phyloP scores from a whole-genome alignment of 2,888 invertebrate species.

The Pteria penguin region DNA sequence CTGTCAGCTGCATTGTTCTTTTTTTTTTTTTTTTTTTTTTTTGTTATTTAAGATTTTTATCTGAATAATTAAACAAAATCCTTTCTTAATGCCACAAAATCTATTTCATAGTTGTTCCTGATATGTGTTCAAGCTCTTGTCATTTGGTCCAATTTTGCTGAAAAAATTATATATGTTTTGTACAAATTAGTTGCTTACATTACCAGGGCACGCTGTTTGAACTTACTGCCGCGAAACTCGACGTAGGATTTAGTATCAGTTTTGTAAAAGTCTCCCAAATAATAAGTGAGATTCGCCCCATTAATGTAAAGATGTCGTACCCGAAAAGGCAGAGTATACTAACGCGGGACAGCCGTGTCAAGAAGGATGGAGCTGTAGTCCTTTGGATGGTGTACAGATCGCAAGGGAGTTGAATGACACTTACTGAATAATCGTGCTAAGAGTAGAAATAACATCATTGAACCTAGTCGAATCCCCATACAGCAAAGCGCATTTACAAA shows the following conservation, averaged over 20 bases:
- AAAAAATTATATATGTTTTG: no score
- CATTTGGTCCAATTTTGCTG: no score
- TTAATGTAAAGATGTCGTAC: conserved; percentile 21
- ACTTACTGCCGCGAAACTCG: conserved; percentile 38
- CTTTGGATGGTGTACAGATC: conserved; percentile 45
- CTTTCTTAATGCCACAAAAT: no score
- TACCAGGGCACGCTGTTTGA: conserved; percentile 41
- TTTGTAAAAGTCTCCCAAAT: conserved; percentile 38
- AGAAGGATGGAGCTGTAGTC: conserved; percentile 36
- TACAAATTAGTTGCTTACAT: conserved; percentile 3
- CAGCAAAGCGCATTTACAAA: conserved; percentile 22
- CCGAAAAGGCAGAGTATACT: conserved; percentile 43
- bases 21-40: no score
- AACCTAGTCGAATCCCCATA: conserved; percentile 44
- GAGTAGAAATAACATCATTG: conserved; percentile 29
- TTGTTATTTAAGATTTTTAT: no score
- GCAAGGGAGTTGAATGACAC: conserved; percentile 43
- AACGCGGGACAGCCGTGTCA: conserved; percentile 46
- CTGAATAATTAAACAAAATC: no score
- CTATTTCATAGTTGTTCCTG: no score
- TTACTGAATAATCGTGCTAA: conserved; percentile 46
- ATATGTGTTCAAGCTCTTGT: background rate
- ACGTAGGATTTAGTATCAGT: conserved; percentile 37
- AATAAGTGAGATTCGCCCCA: conserved; percentile 28
- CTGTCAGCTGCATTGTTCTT: no score